These are phyloP conservation scores for Bicyclus anynana DNA, from an alignment of 1,140 invertebrate species.

Conservation along the genomic window DNA sequence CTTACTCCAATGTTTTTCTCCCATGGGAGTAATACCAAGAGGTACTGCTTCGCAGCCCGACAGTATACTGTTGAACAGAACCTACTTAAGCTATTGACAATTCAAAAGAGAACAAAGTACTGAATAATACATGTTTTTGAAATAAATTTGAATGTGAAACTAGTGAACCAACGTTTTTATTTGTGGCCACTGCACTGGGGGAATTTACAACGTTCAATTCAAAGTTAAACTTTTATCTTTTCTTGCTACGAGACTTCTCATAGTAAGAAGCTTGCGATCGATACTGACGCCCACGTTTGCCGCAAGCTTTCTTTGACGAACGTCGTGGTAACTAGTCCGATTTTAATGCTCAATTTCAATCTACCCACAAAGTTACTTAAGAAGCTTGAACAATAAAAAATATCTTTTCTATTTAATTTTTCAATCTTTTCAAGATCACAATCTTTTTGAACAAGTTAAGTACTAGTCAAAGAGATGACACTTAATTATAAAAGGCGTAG, in stretches of 20 bases:
- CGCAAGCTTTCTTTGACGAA: constrained; percentile 5
- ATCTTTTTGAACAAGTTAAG: too few species aligned
- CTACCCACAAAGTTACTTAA: background rate
- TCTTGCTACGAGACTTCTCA: background rate
- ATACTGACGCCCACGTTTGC: constrained; percentile 8
- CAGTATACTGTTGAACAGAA: too few species aligned
- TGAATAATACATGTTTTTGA: background rate
- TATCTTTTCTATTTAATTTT: too few species aligned
- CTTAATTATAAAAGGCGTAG: too few species aligned
- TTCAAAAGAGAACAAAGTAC: background rate
- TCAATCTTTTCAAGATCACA: too few species aligned
- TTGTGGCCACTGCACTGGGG: background rate
- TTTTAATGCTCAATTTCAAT: background rate
- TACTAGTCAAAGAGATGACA: too few species aligned
- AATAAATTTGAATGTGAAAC: background rate
- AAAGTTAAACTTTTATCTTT: background rate
- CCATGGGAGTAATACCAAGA: too few species aligned
- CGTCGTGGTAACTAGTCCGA: constrained; percentile 4
- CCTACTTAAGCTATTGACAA: too few species aligned
- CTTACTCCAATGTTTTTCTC: too few species aligned
- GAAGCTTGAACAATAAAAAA: too few species aligned
- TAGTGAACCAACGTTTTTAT: background rate
- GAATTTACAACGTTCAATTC: background rate
- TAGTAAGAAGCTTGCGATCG: constrained; percentile 10
- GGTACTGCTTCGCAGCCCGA: too few species aligned